These are phyloP conservation scores for Cylas formicarius DNA, from an alignment of 1,140 invertebrate genomes.

Conservation along the genomic window DNA sequence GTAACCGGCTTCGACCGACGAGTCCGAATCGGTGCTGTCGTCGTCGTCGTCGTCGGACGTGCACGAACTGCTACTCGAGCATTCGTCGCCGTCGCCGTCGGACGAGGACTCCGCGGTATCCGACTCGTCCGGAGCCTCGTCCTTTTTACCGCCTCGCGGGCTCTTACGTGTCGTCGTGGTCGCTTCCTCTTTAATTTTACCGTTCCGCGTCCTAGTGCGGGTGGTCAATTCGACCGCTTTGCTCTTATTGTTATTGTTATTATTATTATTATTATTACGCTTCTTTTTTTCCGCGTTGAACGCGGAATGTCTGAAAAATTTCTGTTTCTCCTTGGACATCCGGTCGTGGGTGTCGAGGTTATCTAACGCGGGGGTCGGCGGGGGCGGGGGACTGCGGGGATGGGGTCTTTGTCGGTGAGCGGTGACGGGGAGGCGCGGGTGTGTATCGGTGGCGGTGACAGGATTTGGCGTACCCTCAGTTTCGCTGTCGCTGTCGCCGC, in stretches of 20 bases:
- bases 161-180: slow-evolving; percentile 1
- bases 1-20: slow-evolving; percentile 22
- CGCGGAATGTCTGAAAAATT: slow-evolving; percentile 71
- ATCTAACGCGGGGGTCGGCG: slow-evolving; percentile 52
- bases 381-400: slow-evolving; percentile 9
- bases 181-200: slow-evolving; percentile 13
- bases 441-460: slow-evolving; percentile 21
- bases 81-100: slow-evolving; percentile 15
- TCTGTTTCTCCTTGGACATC: slow-evolving; percentile 79
- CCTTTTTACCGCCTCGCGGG: slow-evolving; percentile 9
- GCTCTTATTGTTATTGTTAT: slow-evolving; percentile 11
- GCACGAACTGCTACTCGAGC: slow-evolving; percentile 40
- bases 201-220: too few species aligned
- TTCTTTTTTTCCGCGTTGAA: slow-evolving; percentile 54
- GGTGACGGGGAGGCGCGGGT: slow-evolving; percentile 16
- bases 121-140: slow-evolving; percentile 8
- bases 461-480: slow-evolving; percentile 36
- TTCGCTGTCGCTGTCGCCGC: slow-evolving; percentile 39
- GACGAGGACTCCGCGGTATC: slow-evolving; percentile 36
- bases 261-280: slow-evolving; percentile 16
- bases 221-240: too few species aligned
- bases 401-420: slow-evolving; percentile 13
- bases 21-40: slow-evolving; percentile 34
- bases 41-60: slow-evolving; percentile 40
- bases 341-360: slow-evolving; percentile 59